A percentile compares a stretch with the other conserved stretches of the same genome.
Conservation (phyloP, 2,888 invertebrate genomes). For the Parelbella ahira region DNA sequence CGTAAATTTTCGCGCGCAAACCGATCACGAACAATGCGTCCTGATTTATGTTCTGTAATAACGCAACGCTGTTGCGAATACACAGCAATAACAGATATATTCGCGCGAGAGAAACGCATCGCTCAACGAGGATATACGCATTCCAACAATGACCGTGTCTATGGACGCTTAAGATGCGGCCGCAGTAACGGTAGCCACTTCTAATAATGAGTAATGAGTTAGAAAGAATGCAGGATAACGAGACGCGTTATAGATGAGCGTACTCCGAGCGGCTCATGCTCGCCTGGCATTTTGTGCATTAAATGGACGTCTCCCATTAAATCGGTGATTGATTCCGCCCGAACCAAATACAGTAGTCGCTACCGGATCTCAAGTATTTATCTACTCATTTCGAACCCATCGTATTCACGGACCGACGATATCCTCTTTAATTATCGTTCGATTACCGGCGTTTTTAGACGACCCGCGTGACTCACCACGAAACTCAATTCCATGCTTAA, state of each 20-base stretch:
- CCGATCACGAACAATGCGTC: constrained; percentile 12
- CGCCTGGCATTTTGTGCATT: constrained; percentile 40
- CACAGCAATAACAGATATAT: constrained; percentile 3
- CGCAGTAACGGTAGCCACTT: constrained; percentile 62
- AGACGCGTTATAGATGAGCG: constrained; percentile 47
- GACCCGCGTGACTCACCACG: too few relatives aligned
- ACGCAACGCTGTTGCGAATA: constrained; percentile 1
- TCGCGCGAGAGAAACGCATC: constrained; percentile 8
- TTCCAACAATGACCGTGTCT: constrained; percentile 30
- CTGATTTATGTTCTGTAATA: constrained; percentile 13
- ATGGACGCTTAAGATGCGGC: constrained; percentile 36
- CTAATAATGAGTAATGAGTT: constrained; percentile 72
- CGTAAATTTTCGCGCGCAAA: constrained; percentile 11
- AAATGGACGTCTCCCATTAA: constrained; percentile 54
- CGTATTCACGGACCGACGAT: constrained; percentile 1
- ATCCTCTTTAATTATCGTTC: too few relatives aligned
- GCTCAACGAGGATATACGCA: constrained; percentile 14
- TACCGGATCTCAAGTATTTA: constrained; percentile 29
- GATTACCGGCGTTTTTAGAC: too few relatives aligned
- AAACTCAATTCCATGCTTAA: too few relatives aligned
- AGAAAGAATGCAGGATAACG: constrained; percentile 58
- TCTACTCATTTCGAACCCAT: constrained; percentile 21
- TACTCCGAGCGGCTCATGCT: constrained; percentile 36
- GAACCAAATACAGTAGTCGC: constrained; percentile 63
- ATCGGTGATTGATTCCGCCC: constrained; percentile 61